Evolutionary conservation across 2,888 invertebrate species (phyloP), one percentile per base, ranked within the genome.

Genomic region (Drosophila macrospina): DNA sequence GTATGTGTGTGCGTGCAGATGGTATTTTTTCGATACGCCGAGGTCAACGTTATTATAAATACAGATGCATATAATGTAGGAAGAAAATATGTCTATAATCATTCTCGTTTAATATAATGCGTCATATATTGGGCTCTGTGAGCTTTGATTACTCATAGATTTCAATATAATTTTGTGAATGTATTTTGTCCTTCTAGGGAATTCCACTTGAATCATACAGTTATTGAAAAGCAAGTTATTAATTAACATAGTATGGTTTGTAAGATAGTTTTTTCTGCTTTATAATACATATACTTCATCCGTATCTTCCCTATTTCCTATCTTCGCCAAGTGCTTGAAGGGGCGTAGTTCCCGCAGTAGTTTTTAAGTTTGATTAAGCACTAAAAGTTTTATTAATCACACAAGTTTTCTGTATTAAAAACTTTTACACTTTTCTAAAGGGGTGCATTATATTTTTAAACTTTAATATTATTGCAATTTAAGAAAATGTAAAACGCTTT

Each of bases 1-100:
- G 50, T 54, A 37, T 32, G 13, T 56, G 60, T 61, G 44, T 57
- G 52, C 13, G 44, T 69, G 60, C 34, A 75, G 56, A 72, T 74
- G 64, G 50, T 72, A 72, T 20, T 72, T 70, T 66, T 51, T 24
- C 61, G 45, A 60, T 47, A 74, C 37, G 34, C 36, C 63, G 73
- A 74, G 67, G 73, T 59, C 72, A 51, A 13, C 37, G 55, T 47
- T 54, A 60, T 64, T 68, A 77, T 68, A 52, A 50, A 72, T 42
- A 77, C 63, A 72, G 47, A 67, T 67, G 34, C 52, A 69, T 68
- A 41, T 50, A 45, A 13, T 32, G 20, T 56, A 51, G 11, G 3
- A 55, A 15, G 24, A 1, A 54, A 10, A 20, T 26, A 20, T 13
- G 39, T 51, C 11, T 20, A 15, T 41, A 51, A 44, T 65, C 52